Evolutionary conservation across 2,797 vertebrate species (phyloP), one percentile per base, ranked within the genome.

Genomic region (Alfaro cultratus): DNA sequence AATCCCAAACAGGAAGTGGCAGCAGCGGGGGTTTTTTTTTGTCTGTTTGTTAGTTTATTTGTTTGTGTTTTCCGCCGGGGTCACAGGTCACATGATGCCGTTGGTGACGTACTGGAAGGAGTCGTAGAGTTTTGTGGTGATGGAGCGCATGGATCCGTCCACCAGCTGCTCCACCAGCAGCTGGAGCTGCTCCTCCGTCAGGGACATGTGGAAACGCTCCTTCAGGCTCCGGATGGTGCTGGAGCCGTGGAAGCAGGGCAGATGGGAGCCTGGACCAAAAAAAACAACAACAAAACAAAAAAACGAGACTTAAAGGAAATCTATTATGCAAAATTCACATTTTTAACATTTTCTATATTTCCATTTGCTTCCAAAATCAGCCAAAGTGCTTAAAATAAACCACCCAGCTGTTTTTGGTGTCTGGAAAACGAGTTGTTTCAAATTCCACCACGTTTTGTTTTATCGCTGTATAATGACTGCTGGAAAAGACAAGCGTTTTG

Each of bases 51-150:
- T 46, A 15, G 13, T 46, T 46, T 18, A 16, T 47, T 18, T 18
- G 49, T 53, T 9, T 26, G 51, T 1, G 23, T 10, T 53, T 53
- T 60, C 57, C 4, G 13, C 29, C 43, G 10, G 67, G 1, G 29
- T 82, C 31, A 11, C 31, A 0, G 75, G 74, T 97, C 96, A 99
- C 98, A 98, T 99, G 96, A 99, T 99, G 94, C 98, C 98, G 0
- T 99, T 99, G 96, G 98, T 99, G 94, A 99, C 96, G 94, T 99
- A 99, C 96, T 99, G 98, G 95, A 99, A 99, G 87, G 97, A 97
- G 0, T 99, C 98, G 8, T 99, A 99, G 73, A 99, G 97, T 34
- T 97, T 97, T 92, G 98, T 99, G 94, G 98, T 99, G 93, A 99
- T 95, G 34, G 98, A 99, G 23, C 97, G 93, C 96, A 99, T 96